Evolutionary conservation across 2,888 invertebrate genomes (phyloP), one percentile per base, ranked within the genome.

Genomic region (Rhagonycha lutea): DNA sequence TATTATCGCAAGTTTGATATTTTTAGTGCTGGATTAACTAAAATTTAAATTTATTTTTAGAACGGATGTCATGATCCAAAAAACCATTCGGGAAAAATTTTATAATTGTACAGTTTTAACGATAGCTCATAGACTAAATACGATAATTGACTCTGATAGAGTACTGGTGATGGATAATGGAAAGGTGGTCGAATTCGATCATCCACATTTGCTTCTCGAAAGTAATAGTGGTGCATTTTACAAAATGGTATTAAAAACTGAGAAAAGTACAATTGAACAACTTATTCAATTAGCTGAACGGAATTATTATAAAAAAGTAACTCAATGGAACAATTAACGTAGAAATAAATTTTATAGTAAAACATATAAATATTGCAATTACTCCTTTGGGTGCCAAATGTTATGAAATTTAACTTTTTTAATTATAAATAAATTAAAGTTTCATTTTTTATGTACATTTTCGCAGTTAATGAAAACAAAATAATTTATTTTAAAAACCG

Each of bases 151-250:
- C 87, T 96, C 95, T 0, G 95, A 96, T 88, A 91, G 93, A 75
- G 94, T 97, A 23, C 90, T 97, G 84, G 96, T 97, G 3, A 93
- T 97, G 92, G 95, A 96, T 83, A 91, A 92, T 7, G 97, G 97
- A 0, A 87, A 88, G n/a, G 91, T 95, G 69, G 92, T 92, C 2
- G 94, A 94, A 87, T 94, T 92, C 82, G 93, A 93, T 85, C 90
- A 92, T 82, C 94, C 94, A 0, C 89, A 93, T 85, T 88, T 90
- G 74, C 87, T 94, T 72, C 89, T 94, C 32, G 89, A 87, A 80
- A 91, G 91, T 80, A 88, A 90, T 2, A 88, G 91, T 3, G 91
- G 94, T 3, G 86, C 90, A 73, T 91, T 94, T 76, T 86, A 90
- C 3, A 90, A 91, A 83, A 94, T 94, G 94, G 92, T 94, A 0